These are phyloP conservation scores for Heliconius congener DNA, from an alignment of 1,140 invertebrate species.

Conservation along the genomic window DNA sequence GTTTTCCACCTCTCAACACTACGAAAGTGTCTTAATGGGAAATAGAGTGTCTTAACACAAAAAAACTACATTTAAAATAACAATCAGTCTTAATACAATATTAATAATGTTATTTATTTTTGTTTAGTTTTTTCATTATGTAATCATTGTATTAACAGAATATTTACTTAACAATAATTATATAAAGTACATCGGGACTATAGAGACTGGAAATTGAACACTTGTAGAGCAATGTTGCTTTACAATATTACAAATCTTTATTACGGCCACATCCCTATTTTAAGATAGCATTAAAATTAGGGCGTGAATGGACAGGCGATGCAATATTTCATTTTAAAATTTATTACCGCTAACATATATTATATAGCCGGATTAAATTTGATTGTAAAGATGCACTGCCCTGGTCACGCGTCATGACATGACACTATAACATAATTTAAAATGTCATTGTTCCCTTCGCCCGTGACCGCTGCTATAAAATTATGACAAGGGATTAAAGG, in stretches of 20 bases:
- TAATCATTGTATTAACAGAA: no score
- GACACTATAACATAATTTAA: conserved; percentile 69
- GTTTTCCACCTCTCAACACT: no score
- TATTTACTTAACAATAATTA: no score
- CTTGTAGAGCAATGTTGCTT: background rate
- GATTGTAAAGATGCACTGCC: conserved; percentile 48
- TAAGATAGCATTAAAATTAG: conserved; percentile 46
- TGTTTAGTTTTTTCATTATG: no score
- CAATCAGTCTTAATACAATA: no score
- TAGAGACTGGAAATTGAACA: background rate
- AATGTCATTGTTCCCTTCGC: conserved; percentile 64
- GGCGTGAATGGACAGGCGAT: conserved; percentile 5
- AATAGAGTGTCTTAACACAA: no score
- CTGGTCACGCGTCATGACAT: conserved; percentile 46
- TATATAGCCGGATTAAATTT: conserved; percentile 44
- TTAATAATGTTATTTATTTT: no score
- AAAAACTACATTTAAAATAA: no score
- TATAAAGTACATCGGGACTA: no score
- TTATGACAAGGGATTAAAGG: conserved; percentile 61
- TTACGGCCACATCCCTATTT: background rate
- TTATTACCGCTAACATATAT: conserved; percentile 43
- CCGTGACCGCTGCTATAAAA: conserved; percentile 51
- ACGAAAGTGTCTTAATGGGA: no score
- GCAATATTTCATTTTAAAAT: conserved; percentile 27
- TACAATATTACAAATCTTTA: background rate